Evolutionary conservation across 2,797 vertebrate genomes (phyloP).

Genomic region (Hypotaenidia philippensis): DNA sequence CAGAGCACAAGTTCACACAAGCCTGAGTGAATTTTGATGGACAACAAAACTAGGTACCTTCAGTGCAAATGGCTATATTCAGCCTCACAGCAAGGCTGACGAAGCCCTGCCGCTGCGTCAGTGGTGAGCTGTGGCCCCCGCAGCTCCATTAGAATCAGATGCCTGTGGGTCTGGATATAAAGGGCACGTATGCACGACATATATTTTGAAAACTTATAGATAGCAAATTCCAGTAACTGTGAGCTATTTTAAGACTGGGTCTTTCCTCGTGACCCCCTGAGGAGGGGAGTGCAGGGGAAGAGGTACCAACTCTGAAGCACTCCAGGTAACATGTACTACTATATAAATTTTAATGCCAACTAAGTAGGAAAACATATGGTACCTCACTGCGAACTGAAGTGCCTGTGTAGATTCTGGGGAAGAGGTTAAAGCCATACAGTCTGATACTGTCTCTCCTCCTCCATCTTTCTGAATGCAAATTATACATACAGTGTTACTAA

Average conservation of each 20-base stretch:
- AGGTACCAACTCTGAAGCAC: neutral
- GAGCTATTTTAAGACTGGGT: constrained; percentile 54
- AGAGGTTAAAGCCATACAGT: constrained; percentile 52
- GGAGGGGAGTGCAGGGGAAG: neutral
- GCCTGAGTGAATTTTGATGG: constrained; percentile 53
- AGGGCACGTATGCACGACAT: neutral
- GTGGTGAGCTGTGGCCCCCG: neutral
- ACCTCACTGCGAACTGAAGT: constrained; percentile 58
- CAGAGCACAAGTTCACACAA: constrained; percentile 20
- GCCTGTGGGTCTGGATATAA: constrained; percentile 12
- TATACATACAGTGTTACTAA: constrained; percentile 12
- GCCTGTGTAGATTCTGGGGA: constrained; percentile 36
- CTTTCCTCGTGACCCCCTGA: constrained; percentile 35
- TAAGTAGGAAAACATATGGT: constrained; percentile 63
- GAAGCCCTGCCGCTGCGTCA: neutral
- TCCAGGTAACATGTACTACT: constrained; percentile 47
- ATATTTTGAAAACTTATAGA: constrained; percentile 43
- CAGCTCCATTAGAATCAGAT: neutral
- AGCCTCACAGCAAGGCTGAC: neutral
- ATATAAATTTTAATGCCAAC: constrained; percentile 70
- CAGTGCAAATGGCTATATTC: constrained; percentile 39
- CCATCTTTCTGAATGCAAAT: constrained; percentile 48
- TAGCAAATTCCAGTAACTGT: constrained; percentile 40
- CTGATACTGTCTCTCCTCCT: constrained; percentile 32
- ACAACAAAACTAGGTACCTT: constrained; percentile 44